A percentile compares a stretch with the other conserved stretches of the same genome.
phyloP scores from a whole-genome alignment of 2,888 invertebrate genomes.

The Andrena marginata region DNA sequence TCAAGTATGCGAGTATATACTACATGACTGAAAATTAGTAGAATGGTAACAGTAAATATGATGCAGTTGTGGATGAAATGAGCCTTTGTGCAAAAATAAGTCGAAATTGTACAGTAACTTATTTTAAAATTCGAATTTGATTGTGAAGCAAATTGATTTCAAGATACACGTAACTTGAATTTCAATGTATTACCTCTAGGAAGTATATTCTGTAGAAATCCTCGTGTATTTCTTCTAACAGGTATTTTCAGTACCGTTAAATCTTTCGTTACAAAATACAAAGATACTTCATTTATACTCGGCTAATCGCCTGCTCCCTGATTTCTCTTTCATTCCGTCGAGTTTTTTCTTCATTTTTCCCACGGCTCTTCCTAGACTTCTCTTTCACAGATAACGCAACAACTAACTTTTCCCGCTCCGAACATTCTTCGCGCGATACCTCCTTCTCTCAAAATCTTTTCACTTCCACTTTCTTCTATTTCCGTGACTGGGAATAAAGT shows the following conservation, averaged over 20 bases:
- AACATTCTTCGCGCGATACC: slow-evolving; percentile 31
- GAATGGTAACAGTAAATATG: no score
- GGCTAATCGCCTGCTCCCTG: not conserved
- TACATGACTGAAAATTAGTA: no score
- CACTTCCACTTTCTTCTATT: slow-evolving; percentile 30
- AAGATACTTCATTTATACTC: not conserved
- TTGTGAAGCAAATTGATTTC: no score
- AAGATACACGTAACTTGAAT: no score
- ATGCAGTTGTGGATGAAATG: no score
- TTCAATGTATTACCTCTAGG: no score
- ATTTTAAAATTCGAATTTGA: no score
- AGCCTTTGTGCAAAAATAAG: no score
- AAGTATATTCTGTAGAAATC: no score
- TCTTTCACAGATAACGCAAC: slow-evolving; percentile 20
- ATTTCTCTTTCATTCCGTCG: not conserved
- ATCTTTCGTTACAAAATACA: not conserved
- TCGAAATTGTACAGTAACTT: no score
- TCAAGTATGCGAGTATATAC: no score
- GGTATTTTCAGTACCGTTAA: not conserved
- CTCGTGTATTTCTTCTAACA: no score
- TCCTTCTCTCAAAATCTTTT: slow-evolving; percentile 49
- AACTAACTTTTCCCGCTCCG: slow-evolving; percentile 31
- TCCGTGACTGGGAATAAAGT: not conserved
- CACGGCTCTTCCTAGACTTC: not conserved
- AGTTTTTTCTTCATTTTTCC: not conserved